Base-by-base conservation (phyloP, 1,140 invertebrate species). In the Drosophila paulistorum region DNA sequence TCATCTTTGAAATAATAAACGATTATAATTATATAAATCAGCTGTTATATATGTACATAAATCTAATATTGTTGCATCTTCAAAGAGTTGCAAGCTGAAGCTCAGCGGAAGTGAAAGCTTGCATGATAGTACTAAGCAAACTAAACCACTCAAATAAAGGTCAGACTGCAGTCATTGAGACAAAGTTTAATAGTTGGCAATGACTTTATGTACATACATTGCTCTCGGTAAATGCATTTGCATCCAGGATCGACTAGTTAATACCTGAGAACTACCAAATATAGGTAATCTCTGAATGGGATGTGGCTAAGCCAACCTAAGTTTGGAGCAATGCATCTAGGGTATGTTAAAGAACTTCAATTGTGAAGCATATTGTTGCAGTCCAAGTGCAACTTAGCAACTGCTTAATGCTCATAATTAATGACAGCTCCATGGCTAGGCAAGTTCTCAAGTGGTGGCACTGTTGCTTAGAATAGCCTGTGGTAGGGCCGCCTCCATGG, bases 401-500 rank as follows among this genome's bases (percentile, higher is more conserved):
- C 57, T 39, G 14, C 10, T 59, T 39, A 59, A 71, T 67, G 45
- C 71, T 60, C 64, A 41, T 66, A 71, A 64, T 74, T 71, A 48
- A 45, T 35, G 23, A 23, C 13, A 39, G 10, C 63, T 55, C 42
- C 41, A 35, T 66, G 41, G 17, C 45, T 57, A 51, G 33, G 37
- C 35, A 57, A 48, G 45, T 77, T 77, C 75, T 78, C 75, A 71
- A 59, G 57, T 59, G 35, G 57, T 10, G 33, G 33, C 57, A 37
- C 33, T 59, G 2, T 51, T 23, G 17, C 9, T 51, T 59, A 35
- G 75, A 39, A 26, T 59, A 39, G 57, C 57, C 57, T 78, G 67
- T 74, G 72, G 72, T 66, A 69, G 72, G 62, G 35, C 17, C 57
- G 57, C 57, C 33, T 35, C 33, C 17, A 65, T 57, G 71, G 73